Percentiles rank a stretch among this genome's conserved stretches.
These are phyloP conservation scores for Drosophila lacicola DNA, from an alignment of 2,888 invertebrate species.

Conservation along the genomic window DNA sequence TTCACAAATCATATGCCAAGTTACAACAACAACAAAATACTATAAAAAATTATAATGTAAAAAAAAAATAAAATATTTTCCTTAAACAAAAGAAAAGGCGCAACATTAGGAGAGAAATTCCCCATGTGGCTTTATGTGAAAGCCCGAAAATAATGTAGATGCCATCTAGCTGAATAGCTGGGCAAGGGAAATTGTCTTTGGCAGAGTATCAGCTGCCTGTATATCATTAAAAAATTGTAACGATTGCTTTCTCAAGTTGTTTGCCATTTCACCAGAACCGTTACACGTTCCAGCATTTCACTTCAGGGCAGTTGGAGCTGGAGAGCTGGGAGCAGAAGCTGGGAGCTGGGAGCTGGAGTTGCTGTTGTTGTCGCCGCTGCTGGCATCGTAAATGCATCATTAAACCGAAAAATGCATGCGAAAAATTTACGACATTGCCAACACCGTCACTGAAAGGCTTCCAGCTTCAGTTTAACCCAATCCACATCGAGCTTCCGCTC, in stretches of 20 bases:
- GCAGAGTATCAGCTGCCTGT: slow-evolving; percentile 68
- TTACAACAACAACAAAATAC: slow-evolving; percentile 32
- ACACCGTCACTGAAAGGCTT: slow-evolving; percentile 64
- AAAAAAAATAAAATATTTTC: slow-evolving; percentile 72
- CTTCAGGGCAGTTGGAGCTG: slow-evolving; percentile 13
- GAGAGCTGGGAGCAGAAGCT: not conserved
- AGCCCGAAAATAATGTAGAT: not conserved
- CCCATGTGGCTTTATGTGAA: not conserved
- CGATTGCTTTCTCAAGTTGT: slow-evolving; percentile 77
- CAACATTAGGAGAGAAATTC: slow-evolving; percentile 1
- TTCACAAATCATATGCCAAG: slow-evolving; percentile 51
- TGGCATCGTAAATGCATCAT: slow-evolving; percentile 82
- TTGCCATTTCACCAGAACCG: slow-evolving; percentile 60
- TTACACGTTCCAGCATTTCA: slow-evolving; percentile 57
- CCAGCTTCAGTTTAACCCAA: slow-evolving; percentile 23
- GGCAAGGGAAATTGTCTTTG: not conserved
- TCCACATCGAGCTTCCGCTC: not conserved
- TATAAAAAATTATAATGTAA: slow-evolving; percentile 39
- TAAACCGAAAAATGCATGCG: slow-evolving; percentile 81
- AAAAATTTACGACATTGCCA: slow-evolving; percentile 77
- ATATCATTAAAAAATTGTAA: slow-evolving; percentile 77
- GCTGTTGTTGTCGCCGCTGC: slow-evolving; percentile 65
- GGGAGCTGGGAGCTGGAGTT: slow-evolving; percentile 3
- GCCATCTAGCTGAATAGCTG: too few species aligned
- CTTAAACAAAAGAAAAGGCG: slow-evolving; percentile 46